Evolutionary conservation across 2,113 vertebrate genomes (phyloP), one percentile per base, ranked within the genome.

Genomic region (Rhinolophus sinicus): DNA sequence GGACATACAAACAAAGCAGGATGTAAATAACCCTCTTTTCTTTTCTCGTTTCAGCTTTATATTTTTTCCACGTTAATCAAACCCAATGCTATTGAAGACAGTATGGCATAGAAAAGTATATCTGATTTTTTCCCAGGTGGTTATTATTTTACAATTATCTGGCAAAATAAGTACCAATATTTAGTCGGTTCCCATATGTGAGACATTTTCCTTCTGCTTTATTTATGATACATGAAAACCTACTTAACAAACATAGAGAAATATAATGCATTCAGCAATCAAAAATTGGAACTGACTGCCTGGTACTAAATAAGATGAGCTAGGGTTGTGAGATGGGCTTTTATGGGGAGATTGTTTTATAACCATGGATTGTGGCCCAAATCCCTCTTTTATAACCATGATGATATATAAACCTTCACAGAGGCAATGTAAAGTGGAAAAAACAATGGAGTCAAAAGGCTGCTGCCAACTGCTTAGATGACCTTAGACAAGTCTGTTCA

Each of bases 101-200:
- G 73, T 85, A 90, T 86, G 38, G 22, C 60, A 78, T 62, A 93
- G 84, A 93, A 96, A 97, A 88, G 35, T 33, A 67, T 81, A 90
- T 33, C 90, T 97, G 52, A 93, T 76, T 88, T 95, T 94, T 93
- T 75, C 13, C 80, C 62, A 95, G 75, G 65, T 90, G 44, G 67
- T 95, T 96, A 90, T 97, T 96, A 97, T 96, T 98, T 97, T 96
- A 96, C 88, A 94, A 77, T 97, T 96, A 96, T 95, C 70, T 96
- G 73, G 67, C 10, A 95, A 90, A 98, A 93, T 92, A 96, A 88
- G 40, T 58, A 73, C 44, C n/a, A 13, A 88, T 92, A 70, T 98
- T 95, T 94, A 89, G 88, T 96, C 77, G 84, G 64, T 96, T 96
- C 9, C 56, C 58, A 85, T 81, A 87, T 94, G 21, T 88, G 84